Conservation (phyloP, 2,888 invertebrate genomes). For the Tanytarsus gracilentus region DNA sequence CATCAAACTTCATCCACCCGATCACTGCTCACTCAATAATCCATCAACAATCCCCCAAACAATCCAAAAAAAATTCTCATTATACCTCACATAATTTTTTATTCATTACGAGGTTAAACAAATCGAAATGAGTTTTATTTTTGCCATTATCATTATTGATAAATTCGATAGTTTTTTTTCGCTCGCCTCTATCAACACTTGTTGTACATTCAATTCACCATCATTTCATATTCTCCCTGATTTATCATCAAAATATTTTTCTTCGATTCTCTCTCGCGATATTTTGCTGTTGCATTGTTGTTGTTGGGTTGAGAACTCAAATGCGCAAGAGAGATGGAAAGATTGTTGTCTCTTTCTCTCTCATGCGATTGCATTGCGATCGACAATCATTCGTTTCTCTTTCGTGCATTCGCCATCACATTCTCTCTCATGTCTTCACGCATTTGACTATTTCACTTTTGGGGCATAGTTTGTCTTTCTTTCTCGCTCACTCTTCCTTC, state of each 20-base stretch:
- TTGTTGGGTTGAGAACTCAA: not conserved
- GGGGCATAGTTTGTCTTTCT: too few species aligned
- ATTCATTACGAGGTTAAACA: constrained; percentile 11
- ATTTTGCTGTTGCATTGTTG: too few species aligned
- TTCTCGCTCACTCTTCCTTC: not conserved
- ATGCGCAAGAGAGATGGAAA: not conserved
- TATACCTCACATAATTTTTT: constrained; percentile 14
- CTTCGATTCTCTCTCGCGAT: not conserved
- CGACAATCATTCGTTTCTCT: constrained; percentile 1
- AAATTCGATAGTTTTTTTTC: not conserved
- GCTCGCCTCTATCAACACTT: constrained; percentile 8
- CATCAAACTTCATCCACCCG: too few species aligned
- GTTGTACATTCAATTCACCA: constrained; percentile 25
- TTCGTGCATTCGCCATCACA: not conserved
- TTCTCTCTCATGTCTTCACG: not conserved
- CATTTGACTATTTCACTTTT: constrained; percentile 7
- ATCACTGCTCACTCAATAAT: too few species aligned
- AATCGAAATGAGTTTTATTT: constrained; percentile 3
- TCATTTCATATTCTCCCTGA: constrained; percentile 12
- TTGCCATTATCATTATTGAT: constrained; percentile 19
- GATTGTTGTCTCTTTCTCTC: not conserved
- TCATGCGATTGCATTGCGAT: not conserved
- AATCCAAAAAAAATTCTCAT: constrained; percentile 1
- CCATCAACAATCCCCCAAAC: not conserved
- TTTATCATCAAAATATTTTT: constrained; percentile 16